Base-by-base conservation (phyloP, 2,888 invertebrate genomes). In the Caenorhabditis drosophilae region DNA sequence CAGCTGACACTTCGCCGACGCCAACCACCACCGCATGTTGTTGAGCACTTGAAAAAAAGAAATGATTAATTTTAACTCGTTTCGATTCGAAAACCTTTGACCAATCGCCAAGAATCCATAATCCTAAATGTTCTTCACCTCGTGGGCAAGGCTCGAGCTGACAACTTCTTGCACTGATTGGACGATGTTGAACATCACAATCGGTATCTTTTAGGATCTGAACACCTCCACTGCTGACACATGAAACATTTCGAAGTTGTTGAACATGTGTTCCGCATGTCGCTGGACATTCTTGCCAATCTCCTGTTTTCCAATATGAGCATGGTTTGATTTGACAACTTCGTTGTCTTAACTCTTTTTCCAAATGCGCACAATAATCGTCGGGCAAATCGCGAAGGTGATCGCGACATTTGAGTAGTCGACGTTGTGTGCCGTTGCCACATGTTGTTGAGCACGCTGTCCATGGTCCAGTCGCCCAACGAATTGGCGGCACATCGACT, bases 21-120 rank as follows among this genome's bases (percentile, higher is more conserved):
- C 82, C 82, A 84, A 7, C 86, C 86, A 9, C 79, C 80, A 15
- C 84, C 85, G 78, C 86, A 86, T 0, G 84, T 78, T 6, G 78
- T 79, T 9, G 86, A 85, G 75, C 86, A 86, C 85, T 85, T 75
- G 22, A 84, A 77, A 40, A 25, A 40, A 7, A 41, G 18, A 16
- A 34, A 46, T n/a, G n/a, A n/a, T n/a, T n/a, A n/a, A n/a, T n/a
- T n/a, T n/a, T n/a, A n/a, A n/a, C n/a, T n/a, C n/a, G n/a, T n/a
- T n/a, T n/a, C n/a, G n/a, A n/a, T n/a, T n/a, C n/a, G n/a, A n/a
- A n/a, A 31, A 83, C 84, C 71, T 76, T 69, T 18, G 84, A 83
- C 85, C 85, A 85, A 51, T 82, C 78, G 15, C 84, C 84, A 40
- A 76, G 79, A 16, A 76, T 67, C 85, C 85, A 85, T 22, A 70